Percentiles rank a stretch among this genome's conserved stretches.
These are phyloP conservation scores for Neodon shergylaensis DNA, from an alignment of 2,113 vertebrate species.

Conservation along the genomic window DNA sequence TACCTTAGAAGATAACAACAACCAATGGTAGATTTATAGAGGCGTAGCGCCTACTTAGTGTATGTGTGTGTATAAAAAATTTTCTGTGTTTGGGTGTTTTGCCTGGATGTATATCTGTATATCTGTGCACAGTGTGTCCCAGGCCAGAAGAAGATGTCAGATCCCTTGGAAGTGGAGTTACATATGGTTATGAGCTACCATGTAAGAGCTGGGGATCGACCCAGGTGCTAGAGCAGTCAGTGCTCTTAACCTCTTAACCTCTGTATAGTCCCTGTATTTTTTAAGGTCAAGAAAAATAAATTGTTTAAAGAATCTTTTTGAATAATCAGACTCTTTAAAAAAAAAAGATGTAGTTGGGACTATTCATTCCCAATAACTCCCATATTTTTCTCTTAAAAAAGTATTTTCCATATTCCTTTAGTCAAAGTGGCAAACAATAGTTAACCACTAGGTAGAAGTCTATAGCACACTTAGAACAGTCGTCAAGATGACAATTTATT, in stretches of 20 bases:
- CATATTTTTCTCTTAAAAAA: not conserved
- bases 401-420: not conserved
- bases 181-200: not conserved
- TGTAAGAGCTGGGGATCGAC: not conserved
- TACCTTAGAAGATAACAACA: not conserved
- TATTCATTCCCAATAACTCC: not conserved
- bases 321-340: not conserved
- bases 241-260: not conserved
- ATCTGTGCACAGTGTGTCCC: not conserved
- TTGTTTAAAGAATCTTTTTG: slow-evolving; percentile 17
- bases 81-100: not conserved
- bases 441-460: not conserved
- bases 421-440: not conserved
- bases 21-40: not conserved
- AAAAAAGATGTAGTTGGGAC: not conserved
- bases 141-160: not conserved
- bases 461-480: not conserved
- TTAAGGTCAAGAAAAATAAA: slow-evolving; percentile 23
- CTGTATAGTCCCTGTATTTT: not conserved
- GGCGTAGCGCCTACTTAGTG: not conserved
- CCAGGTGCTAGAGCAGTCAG: not conserved
- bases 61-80: not conserved
- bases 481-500: not conserved
- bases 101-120: not conserved
- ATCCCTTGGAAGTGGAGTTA: not conserved